Evolutionary conservation across 2,888 invertebrate species (phyloP).

Genomic region (Drosophila villosipedis): DNA sequence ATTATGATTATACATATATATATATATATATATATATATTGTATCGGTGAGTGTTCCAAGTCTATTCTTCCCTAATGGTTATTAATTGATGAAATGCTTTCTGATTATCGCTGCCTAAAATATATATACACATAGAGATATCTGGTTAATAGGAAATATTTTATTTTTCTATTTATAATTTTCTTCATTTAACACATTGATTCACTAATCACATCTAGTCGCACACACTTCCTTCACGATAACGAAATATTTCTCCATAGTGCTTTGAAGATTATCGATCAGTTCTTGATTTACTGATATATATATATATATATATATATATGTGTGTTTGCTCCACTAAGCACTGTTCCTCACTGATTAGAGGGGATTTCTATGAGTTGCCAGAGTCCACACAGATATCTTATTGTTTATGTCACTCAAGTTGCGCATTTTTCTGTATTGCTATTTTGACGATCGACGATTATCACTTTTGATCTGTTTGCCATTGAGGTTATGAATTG

Average conservation of each 20-base stretch:
- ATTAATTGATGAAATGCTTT: not conserved
- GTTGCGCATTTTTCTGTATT: not conserved
- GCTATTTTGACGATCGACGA: not conserved
- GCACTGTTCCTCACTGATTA: not conserved
- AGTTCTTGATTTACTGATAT: not conserved
- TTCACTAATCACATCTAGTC: not conserved
- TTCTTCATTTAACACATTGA: not conserved
- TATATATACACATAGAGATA: constrained; percentile 2
- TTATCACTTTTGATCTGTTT: not conserved
- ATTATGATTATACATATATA: constrained; percentile 40
- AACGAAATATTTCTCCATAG: constrained; percentile 38
- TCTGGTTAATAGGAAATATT: not conserved
- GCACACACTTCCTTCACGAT: no score
- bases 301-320: not conserved
- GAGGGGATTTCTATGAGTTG: not conserved
- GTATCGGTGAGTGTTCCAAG: not conserved
- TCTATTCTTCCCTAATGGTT: not conserved
- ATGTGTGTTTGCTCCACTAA: no score
- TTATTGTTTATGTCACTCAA: no score
- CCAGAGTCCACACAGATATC: not conserved
- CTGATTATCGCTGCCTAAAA: not conserved
- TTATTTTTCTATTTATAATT: not conserved
- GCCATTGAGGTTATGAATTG: not conserved
- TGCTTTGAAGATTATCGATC: not conserved
- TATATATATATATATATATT: not conserved